Base-by-base conservation (phyloP, 2,797 vertebrate species). In the Cyprinella venusta region DNA sequence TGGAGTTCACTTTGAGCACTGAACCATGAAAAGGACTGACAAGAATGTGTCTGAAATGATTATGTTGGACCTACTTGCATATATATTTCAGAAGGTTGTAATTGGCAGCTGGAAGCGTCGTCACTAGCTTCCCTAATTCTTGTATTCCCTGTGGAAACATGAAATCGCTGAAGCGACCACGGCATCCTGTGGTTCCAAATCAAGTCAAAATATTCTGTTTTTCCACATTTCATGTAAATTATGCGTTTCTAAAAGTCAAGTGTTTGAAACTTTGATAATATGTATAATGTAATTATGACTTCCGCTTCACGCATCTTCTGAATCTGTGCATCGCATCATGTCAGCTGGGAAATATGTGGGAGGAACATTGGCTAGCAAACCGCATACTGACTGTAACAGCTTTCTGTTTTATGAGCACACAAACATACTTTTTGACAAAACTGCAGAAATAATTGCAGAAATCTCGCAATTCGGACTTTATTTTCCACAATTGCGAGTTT, bases 81-180 rank as follows among this genome's bases (percentile, higher is more conserved):
- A 98, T 98, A 84, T 99, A 99, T 91, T 96, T 96, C 86, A 99
- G 95, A 83, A 99, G 96, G 90, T 97, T 98, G 93, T 96, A 99
- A 92, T 99, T 99, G 7, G 96, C 96, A 81, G 95, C 94, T 87
- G 98, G 98, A 92, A 99, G 96, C 85, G 91, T 95, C 91, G 90
- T 95, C 83, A 98, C 97, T 91, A 97, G 97, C 33, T 94, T 96
- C 79, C 93, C 95, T 86, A 99, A 94, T 91, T 98, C 97, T 92
- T 96, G 95, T 69, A 97, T 93, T 76, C 98, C 98, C 98, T 99
- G 82, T 40, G 13, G 85, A 82, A 70, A 85, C 45, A 50, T 19
- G 16, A 80, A 74, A 45, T 30, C 36, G 52, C 5, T 69, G 10
- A 71, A 42, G 15, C 24, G 18, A 71, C 18, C 45, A 16, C 54